Base-by-base conservation (phyloP, 1,140 invertebrate genomes). In the Subanguina moxae region DNA sequence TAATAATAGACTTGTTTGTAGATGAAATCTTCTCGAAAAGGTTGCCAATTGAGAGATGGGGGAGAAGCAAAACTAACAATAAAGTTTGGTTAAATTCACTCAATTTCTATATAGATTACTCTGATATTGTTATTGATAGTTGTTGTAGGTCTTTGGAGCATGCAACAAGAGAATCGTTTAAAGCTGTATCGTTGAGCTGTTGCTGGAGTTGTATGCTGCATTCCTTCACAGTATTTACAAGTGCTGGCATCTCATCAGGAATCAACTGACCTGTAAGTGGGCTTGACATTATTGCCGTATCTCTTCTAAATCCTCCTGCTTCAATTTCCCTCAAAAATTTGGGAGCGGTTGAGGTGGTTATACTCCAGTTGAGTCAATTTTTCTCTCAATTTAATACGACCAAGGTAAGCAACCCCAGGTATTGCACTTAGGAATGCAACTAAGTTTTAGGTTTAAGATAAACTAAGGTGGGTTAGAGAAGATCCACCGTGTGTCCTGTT, bases 1-100 rank as follows among this genome's bases (percentile, higher is more conserved):
- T 58, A 58, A 13, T 13, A 58, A 58, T 13, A 13, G 23, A 61
- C 58, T 28, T 61, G 5, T 38, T 61, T 42, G 28, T 68, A 42
- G 27, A 70, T 70, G 45, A 70, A 70, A 43, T 70, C 62, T 21
- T 70, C 68, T 3, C 52, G 42, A 27, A 42, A 70, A 28, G 62
- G 64, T 1, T 59, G n/a, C 68, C 68, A 70, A 9, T 65, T 28
- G 15, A 32, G 25, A 66, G 59, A 38, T 11, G 65, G 65, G 11
- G 65, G 65, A 21, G 5, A 30, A 42, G 30, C 17, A 67, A 67
- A 64, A 8, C 63, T 65, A 13, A 56, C 17, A 65, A 21, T 7
- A 52, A 52, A 21, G 17, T 52, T 52, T 52, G 17, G n/a, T 15
- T 52, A 15, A 15, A 52, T 52, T 52, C 3, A 38, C 23, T 52